Base-by-base conservation (phyloP, 2,797 vertebrate species). In the Anguilla megastoma region DNA sequence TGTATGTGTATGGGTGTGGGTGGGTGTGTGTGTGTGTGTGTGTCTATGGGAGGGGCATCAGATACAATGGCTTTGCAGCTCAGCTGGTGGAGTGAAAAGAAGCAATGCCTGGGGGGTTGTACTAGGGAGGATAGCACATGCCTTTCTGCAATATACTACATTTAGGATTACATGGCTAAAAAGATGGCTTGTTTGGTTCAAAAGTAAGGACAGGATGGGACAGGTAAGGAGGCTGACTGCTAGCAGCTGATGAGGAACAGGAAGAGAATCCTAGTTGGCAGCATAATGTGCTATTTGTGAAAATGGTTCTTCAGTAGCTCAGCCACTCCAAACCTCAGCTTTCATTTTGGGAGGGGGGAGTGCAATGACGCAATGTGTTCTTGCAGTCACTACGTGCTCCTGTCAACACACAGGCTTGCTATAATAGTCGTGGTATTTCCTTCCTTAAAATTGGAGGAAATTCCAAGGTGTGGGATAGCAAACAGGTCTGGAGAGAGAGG, bases 391-490 rank as follows among this genome's bases (percentile, higher is more conserved):
- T 86, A 24, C 18, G 18, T 50, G 41, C 33, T 27, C 60, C 85
- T 30, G 41, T 10, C 27, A 16, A 54, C n/a, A 18, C 8, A 30
- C 87, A 85, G 33, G 66, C 80, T 27, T 30, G 50, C 66, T 45
- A 30, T 48, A 76, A 85, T 85, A 18, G 52, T 24, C 33, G 30
- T 60, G 66, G 45, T 48, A 66, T 88, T 88, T 88, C 87, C 87
- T 79, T 88, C 50, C 21, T 71, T 84, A 88, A 88, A 79, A 88
- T 85, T 85, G 87, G 83, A 88, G 87, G 87, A 88, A 88, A 88
- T 88, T 85, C 87, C 87, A 85, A 85, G 83, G 54, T 79, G 84
- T 58, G 48, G 66, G 83, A 84, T 48, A 69, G 66, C 33, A 69
- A 54, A 33, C 30, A 69, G 87, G 87, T 56, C 48, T 18, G 50